A percentile compares a stretch with the other conserved stretches of the same genome.
These are phyloP conservation scores for Euplexia lucipara DNA, from an alignment of 2,888 invertebrate species.

Conservation along the genomic window DNA sequence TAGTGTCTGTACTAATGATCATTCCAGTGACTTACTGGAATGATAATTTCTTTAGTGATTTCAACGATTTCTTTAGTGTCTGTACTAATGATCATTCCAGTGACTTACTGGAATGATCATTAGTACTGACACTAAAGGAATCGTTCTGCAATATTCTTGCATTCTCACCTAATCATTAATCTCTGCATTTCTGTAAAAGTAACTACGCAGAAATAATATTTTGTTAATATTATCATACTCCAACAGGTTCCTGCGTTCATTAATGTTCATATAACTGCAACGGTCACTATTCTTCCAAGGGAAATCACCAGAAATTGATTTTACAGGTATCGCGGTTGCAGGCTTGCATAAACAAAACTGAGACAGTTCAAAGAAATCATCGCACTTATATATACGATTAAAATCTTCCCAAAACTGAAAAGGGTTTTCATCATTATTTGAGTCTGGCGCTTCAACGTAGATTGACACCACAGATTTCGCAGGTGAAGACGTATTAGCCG, in stretches of 20 bases:
- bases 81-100: too few relatives aligned
- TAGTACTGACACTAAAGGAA: too few relatives aligned
- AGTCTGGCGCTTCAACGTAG: not conserved
- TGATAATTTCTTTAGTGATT: too few relatives aligned
- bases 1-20: too few relatives aligned
- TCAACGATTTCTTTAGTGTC: too few relatives aligned
- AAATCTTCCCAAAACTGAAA: constrained; percentile 5
- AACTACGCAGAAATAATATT: constrained; percentile 16
- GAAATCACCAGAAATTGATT: not conserved
- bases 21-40: too few relatives aligned
- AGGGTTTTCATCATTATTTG: not conserved
- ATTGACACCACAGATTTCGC: not conserved
- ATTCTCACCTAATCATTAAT: too few relatives aligned
- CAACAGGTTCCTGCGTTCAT: not conserved
- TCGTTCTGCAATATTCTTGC: too few relatives aligned
- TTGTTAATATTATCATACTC: constrained; percentile 1
- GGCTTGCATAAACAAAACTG: constrained; percentile 10
- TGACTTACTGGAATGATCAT: too few relatives aligned
- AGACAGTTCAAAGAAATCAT: constrained; percentile 2
- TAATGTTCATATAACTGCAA: not conserved
- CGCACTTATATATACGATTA: not conserved
- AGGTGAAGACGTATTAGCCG: not conserved
- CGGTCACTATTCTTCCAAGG: not conserved
- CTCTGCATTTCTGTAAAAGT: too few relatives aligned
- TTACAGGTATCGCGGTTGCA: constrained; percentile 2